Evolutionary conservation across 2,113 vertebrate genomes (phyloP).

Genomic region (Macroglossus sobrinus): DNA sequence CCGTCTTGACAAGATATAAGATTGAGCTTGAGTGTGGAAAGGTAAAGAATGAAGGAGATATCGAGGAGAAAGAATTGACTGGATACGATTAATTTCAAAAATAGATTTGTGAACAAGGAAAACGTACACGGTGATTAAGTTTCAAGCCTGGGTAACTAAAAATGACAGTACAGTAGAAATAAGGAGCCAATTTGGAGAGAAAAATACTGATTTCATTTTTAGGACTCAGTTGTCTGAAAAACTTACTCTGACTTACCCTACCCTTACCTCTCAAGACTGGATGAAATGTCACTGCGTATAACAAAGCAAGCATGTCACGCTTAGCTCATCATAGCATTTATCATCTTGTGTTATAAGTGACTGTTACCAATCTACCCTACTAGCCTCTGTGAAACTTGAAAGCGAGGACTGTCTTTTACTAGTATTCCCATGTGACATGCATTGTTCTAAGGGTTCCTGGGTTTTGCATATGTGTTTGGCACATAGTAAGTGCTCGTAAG

Average conservation of each 20-base stretch:
- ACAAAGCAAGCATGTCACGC: not conserved
- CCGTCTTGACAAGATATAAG: not conserved
- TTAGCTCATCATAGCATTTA: not conserved
- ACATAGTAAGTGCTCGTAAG: not conserved
- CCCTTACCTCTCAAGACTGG: not conserved
- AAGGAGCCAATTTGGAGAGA: not conserved
- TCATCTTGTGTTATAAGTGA: not conserved
- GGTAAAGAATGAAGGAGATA: not conserved
- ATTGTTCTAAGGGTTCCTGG: not conserved
- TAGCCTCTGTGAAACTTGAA: not conserved
- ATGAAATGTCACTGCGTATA: not conserved
- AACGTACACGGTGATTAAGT: not conserved
- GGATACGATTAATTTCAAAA: not conserved
- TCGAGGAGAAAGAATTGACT: not conserved
- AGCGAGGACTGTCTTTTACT: not conserved
- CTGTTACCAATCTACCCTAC: not conserved
- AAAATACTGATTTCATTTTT: not conserved
- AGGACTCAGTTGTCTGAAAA: not conserved
- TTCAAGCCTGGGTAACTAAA: not conserved
- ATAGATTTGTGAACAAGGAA: not conserved
- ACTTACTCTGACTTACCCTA: not conserved
- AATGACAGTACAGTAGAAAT: not conserved
- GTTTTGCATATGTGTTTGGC: not conserved
- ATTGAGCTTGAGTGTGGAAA: not conserved
- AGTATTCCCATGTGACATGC: not conserved